phyloP scores from a whole-genome alignment of 2,113 vertebrate species.

The Capra hircus region DNA sequence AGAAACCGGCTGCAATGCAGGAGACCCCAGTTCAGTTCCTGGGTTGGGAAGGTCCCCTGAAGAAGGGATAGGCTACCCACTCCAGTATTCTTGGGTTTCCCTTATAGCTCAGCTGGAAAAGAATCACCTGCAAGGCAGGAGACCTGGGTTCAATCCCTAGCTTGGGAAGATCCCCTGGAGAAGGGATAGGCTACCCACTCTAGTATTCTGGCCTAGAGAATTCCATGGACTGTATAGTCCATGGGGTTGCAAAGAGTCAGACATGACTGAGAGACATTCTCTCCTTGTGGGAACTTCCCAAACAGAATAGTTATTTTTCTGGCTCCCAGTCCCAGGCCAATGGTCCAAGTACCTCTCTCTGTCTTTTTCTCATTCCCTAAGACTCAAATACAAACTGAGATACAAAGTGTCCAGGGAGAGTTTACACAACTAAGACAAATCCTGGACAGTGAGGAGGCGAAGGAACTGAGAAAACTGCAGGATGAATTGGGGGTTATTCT shows the following conservation, averaged over 20 bases:
- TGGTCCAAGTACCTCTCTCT: neutral
- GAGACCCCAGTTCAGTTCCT: too few relatives aligned
- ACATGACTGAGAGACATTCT: neutral
- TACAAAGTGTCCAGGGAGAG: neutral
- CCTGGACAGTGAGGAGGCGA: neutral
- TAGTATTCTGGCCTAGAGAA: neutral
- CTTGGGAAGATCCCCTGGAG: neutral
- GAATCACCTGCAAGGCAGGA: neutral
- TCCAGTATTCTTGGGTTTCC: too few relatives aligned
- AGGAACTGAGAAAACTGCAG: neutral
- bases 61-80: too few relatives aligned
- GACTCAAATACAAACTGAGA: neutral
- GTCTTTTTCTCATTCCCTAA: neutral
- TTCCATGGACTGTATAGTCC: neutral
- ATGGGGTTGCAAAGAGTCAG: neutral
- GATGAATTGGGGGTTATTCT: neutral
- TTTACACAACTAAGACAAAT: neutral
- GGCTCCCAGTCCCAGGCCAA: neutral
- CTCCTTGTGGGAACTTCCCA: neutral
- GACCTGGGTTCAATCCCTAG: neutral
- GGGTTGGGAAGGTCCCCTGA: too few relatives aligned
- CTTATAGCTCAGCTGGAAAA: too few relatives aligned
- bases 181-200: fast-evolving
- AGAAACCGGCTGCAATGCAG: too few relatives aligned
- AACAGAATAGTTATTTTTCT: neutral